phyloP scores from a whole-genome alignment of 1,140 invertebrate genomes.

The Rhyacophila brunnea region DNA sequence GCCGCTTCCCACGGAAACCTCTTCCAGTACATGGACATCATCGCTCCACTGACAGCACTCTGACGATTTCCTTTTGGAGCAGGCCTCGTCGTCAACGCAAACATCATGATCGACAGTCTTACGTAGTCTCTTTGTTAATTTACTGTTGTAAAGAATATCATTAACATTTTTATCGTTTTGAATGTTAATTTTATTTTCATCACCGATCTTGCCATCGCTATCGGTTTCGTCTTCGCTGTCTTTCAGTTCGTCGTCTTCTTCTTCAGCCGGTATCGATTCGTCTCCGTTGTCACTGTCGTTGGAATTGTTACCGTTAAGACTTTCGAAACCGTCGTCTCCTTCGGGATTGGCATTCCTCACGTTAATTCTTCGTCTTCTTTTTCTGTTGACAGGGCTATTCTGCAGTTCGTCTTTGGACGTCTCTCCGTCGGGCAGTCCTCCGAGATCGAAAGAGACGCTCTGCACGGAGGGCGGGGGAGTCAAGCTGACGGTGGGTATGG shows the following conservation, averaged over 20 bases:
- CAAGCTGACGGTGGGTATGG: constrained; percentile 25
- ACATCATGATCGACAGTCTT: constrained; percentile 8
- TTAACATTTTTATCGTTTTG: constrained; percentile 8
- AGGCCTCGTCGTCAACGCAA: background rate
- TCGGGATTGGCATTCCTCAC: constrained; percentile 27
- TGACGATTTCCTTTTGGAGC: background rate
- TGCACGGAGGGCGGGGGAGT: constrained; percentile 21
- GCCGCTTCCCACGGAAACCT: constrained; percentile 19
- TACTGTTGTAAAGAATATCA: constrained; percentile 18
- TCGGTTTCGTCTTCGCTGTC: constrained; percentile 34
- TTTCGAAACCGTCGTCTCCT: constrained; percentile 84
- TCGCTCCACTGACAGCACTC: background rate
- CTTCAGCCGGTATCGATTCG: constrained; percentile 18
- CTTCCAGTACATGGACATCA: constrained; percentile 6
- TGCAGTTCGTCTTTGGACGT: constrained; percentile 17
- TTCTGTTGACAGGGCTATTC: constrained; percentile 10
- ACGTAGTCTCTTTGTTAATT: constrained; percentile 14
- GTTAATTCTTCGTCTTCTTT: constrained; percentile 1
- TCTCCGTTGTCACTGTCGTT: constrained; percentile 61
- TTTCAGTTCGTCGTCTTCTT: constrained; percentile 27
- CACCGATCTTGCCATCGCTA: constrained; percentile 31
- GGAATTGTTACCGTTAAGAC: constrained; percentile 78
- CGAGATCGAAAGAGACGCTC: constrained; percentile 23
- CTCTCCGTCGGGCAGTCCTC: constrained; percentile 5
- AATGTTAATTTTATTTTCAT: constrained; percentile 37